These are phyloP conservation scores for Philantomba maxwellii DNA, from an alignment of 2,113 vertebrate species.

Conservation along the genomic window DNA sequence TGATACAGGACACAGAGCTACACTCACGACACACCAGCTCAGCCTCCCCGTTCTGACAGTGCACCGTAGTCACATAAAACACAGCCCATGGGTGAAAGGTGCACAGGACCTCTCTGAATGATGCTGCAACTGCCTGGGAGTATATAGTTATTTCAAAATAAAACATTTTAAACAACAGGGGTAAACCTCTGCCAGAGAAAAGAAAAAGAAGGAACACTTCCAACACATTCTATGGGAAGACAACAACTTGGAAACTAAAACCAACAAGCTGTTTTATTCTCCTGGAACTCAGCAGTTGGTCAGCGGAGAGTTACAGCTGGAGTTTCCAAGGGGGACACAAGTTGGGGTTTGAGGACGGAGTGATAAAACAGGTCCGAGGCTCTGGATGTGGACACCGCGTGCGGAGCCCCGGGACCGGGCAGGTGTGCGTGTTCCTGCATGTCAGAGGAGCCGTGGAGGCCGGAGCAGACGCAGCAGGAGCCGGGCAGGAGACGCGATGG, in stretches of 20 bases:
- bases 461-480: neutral
- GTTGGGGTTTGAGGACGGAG: neutral
- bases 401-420: neutral
- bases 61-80: rapidly evolving
- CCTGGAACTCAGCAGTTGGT: neutral
- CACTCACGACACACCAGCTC: rapidly evolving
- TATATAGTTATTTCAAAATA: neutral
- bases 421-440: rapidly evolving
- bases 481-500: rapidly evolving
- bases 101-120: neutral
- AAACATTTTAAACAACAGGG: neutral
- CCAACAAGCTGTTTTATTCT: neutral
- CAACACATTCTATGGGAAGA: neutral
- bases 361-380: neutral
- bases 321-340: neutral
- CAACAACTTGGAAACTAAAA: neutral
- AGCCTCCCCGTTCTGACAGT: neutral
- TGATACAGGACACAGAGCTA: rapidly evolving
- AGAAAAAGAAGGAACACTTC: neutral
- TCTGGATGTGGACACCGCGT: neutral
- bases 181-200: neutral
- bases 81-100: too few species aligned
- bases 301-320: neutral
- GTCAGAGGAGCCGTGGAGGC: neutral
- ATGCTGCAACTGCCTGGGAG: neutral